A percentile compares a stretch with the other conserved stretches of the same genome.
Evolutionary conservation across 2,113 vertebrate genomes (phyloP).

Genomic region (Riparia riparia): DNA sequence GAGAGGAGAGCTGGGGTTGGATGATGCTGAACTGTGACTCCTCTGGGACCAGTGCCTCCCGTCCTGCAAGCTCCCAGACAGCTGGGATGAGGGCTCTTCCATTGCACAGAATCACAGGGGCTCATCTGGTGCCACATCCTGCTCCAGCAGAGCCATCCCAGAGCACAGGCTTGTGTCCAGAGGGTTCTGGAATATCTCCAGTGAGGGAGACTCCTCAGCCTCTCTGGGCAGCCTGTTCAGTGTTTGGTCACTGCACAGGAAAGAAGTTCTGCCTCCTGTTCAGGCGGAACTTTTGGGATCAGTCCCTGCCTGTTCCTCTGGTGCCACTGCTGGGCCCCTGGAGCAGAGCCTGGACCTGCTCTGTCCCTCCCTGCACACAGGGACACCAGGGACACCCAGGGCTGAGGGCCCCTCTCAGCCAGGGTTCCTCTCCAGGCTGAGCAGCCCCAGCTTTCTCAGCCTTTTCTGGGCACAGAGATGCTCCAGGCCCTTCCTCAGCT

Average conservation of each 20-base stretch:
- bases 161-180: neutral
- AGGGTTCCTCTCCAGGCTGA: neutral
- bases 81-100: neutral
- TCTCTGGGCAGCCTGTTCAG: neutral
- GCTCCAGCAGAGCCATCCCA: no score
- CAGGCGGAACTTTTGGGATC: neutral
- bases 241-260: neutral
- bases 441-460: neutral
- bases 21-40: neutral
- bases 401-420: neutral
- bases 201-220: neutral
- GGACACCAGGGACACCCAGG: neutral
- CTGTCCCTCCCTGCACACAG: neutral
- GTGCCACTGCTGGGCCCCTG: neutral
- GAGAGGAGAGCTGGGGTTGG: neutral
- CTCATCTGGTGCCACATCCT: no score
- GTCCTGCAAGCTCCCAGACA: neutral
- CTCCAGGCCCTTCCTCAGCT: neutral
- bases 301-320: rapidly evolving
- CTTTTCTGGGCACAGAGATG: rapidly evolving
- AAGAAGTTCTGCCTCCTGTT: rapidly evolving
- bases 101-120: no score
- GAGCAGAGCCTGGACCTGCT: neutral
- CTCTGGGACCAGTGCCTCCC: rapidly evolving
- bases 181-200: neutral